These are phyloP conservation scores for Euwallacea similis DNA, from an alignment of 1,140 invertebrate species.

Conservation along the genomic window DNA sequence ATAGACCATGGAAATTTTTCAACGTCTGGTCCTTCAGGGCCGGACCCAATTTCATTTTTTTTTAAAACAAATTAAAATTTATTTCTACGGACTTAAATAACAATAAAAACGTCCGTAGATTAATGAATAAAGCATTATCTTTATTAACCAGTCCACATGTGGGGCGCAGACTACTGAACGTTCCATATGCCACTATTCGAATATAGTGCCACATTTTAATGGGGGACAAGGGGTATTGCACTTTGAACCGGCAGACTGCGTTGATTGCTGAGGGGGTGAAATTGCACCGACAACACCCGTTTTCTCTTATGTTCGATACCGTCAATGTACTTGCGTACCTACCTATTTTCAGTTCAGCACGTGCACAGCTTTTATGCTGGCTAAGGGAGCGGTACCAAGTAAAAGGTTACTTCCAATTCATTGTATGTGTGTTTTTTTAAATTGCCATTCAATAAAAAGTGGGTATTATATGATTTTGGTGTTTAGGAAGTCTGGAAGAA, in stretches of 20 bases:
- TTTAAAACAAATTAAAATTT: no score
- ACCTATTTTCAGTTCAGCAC: slow-evolving; percentile 15
- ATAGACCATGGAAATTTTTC: not conserved
- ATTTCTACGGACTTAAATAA: no score
- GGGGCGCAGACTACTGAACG: slow-evolving; percentile 8
- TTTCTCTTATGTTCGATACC: slow-evolving; percentile 16
- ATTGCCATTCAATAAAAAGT: no score
- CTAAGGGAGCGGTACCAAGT: not conserved
- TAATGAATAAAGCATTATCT: no score
- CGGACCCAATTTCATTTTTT: no score
- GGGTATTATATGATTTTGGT: no score
- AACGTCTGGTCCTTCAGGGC: no score
- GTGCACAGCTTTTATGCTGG: slow-evolving; percentile 7
- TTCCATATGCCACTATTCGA: slow-evolving; percentile 13
- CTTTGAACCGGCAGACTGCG: slow-evolving; percentile 21
- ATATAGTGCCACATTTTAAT: slow-evolving; percentile 18
- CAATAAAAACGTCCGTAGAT: no score
- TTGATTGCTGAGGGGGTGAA: slow-evolving; percentile 26
- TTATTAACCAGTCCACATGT: not conserved
- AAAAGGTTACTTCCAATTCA: no score
- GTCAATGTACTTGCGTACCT: not conserved
- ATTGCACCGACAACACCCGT: slow-evolving; percentile 21
- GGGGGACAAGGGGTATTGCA: slow-evolving; percentile 25
- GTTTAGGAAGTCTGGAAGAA: no score
- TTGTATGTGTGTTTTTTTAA: no score